Evolutionary conservation across 2,888 invertebrate species (phyloP).

Genomic region (Dryobota labecula): DNA sequence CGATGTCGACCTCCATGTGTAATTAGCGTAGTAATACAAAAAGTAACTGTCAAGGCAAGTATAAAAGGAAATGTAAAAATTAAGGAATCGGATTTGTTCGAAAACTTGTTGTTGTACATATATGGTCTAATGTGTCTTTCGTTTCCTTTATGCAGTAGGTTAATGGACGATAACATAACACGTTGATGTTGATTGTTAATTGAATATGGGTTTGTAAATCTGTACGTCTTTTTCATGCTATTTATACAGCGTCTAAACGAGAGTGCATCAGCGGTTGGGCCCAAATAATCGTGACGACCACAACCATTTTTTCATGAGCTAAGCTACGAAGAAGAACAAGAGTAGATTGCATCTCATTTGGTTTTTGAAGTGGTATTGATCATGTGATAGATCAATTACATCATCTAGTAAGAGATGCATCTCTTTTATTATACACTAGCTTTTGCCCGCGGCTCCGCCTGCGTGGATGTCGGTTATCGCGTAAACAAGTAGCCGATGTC

Average conservation of each 20-base stretch:
- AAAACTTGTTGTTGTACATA: conserved; percentile 38
- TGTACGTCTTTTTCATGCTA: conserved; percentile 1
- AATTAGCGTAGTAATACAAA: conserved; percentile 78
- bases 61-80: conserved; percentile 73
- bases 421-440: no score
- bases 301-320: not conserved
- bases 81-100: conserved; percentile 59
- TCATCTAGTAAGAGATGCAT: no score
- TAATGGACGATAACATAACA: conserved; percentile 14
- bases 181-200: not conserved
- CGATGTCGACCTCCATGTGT: conserved; percentile 74
- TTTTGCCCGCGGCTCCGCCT: no score
- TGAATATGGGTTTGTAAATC: not conserved
- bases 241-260: not conserved
- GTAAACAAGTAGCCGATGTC: no score
- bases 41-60: conserved; percentile 81
- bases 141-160: conserved; percentile 43
- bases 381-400: no score
- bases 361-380: no score
- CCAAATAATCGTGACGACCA: not conserved
- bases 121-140: conserved; percentile 42
- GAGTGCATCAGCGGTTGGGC: not conserved
- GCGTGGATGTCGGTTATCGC: no score
- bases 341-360: no score
- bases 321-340: not conserved